A percentile compares a stretch with the other conserved stretches of the same genome.
These are phyloP conservation scores for Physella acuta DNA, from an alignment of 1,140 invertebrate genomes.

Conservation along the genomic window DNA sequence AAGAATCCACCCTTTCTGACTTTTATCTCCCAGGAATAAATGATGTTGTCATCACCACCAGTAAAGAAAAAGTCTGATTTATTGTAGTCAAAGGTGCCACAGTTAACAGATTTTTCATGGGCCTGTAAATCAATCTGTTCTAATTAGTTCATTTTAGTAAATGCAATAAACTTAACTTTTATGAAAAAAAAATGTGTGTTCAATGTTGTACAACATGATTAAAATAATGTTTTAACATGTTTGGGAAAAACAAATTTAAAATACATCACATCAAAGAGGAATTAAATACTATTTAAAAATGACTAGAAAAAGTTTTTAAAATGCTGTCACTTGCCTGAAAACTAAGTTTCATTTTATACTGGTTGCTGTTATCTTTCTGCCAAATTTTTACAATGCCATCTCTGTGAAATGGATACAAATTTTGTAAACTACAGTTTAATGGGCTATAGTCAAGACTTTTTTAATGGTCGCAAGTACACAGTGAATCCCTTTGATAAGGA, in stretches of 20 bases:
- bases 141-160: too few relatives aligned
- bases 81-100: constrained; percentile 32
- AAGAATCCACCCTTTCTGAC: constrained; percentile 26
- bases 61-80: constrained; percentile 35
- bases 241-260: too few relatives aligned
- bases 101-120: constrained; percentile 43
- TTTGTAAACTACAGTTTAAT: too few relatives aligned
- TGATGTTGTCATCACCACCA: constrained; percentile 35
- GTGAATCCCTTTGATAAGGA: too few relatives aligned
- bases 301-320: constrained; percentile 1
- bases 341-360: constrained; percentile 19
- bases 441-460: too few relatives aligned
- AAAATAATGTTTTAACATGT: too few relatives aligned
- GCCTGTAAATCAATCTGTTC: constrained; percentile 31
- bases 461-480: too few relatives aligned
- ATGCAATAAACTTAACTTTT: too few relatives aligned
- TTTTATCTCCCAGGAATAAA: constrained; percentile 34
- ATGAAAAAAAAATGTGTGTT: too few relatives aligned
- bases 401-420: constrained; percentile 30
- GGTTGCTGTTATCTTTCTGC: constrained; percentile 11
- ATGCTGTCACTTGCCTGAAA: constrained; percentile 17
- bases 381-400: constrained; percentile 46
- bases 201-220: too few relatives aligned
- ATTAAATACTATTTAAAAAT: too few relatives aligned
- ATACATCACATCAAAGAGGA: too few relatives aligned